Evolutionary conservation across 2,113 vertebrate genomes (phyloP).

Genomic region (Cyanoramphus novaezelandiae): DNA sequence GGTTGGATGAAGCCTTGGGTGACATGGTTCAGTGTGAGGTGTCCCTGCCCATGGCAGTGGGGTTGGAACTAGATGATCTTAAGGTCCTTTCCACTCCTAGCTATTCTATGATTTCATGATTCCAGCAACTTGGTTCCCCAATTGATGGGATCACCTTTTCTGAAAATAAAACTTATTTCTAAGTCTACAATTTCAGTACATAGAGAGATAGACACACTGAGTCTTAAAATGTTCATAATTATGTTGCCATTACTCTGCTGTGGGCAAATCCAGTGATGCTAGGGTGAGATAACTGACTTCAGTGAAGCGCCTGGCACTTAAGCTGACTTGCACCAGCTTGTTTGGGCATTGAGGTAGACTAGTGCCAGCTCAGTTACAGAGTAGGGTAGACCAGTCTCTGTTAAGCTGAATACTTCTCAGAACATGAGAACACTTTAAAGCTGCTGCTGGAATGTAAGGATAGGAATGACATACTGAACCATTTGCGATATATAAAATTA

Average conservation of each 20-base stretch:
- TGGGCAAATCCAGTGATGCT: neutral
- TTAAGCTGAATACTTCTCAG: neutral
- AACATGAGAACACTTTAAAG: neutral
- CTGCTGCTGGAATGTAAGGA: neutral
- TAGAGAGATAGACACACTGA: neutral
- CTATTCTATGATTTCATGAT: neutral
- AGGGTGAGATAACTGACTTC: neutral
- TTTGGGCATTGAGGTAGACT: neutral
- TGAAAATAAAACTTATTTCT: neutral
- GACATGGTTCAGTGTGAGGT: too few species aligned
- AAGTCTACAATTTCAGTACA: neutral
- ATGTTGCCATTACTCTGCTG: neutral
- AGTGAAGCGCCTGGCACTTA: neutral
- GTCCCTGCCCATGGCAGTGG: too few species aligned
- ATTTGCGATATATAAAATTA: neutral
- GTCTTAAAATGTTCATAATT: neutral
- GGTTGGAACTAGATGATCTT: too few species aligned
- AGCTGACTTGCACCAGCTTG: neutral
- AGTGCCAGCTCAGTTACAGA: neutral
- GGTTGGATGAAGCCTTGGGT: too few species aligned
- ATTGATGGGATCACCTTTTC: neutral
- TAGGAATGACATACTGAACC: neutral
- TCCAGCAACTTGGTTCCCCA: neutral
- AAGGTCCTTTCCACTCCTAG: too few species aligned
- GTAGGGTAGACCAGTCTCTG: neutral